phyloP scores from a whole-genome alignment of 2,888 invertebrate genomes.

The Drosophila macrothrix region DNA sequence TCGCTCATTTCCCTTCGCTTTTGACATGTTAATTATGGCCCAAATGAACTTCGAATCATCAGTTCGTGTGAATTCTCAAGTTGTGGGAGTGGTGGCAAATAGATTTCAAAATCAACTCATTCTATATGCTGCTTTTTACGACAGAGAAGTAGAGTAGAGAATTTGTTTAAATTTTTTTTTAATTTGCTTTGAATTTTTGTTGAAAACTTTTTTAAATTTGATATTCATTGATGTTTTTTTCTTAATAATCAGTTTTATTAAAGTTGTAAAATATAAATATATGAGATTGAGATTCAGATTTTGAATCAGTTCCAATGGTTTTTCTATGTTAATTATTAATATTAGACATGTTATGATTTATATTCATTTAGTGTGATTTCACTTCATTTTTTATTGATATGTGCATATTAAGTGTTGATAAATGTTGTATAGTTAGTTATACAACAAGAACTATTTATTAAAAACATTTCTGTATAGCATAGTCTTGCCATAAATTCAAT shows the following conservation, averaged over 20 bases:
- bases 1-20: not conserved
- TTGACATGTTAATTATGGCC: slow-evolving; percentile 55
- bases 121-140: too few relatives aligned
- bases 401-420: not conserved
- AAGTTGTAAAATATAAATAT: not conserved
- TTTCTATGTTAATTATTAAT: not conserved
- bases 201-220: not conserved
- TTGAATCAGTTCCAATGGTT: not conserved
- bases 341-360: not conserved
- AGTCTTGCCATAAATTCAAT: not conserved
- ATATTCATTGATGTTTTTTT: too few relatives aligned
- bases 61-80: slow-evolving; percentile 39
- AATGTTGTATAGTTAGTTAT: too few relatives aligned
- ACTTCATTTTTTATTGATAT: not conserved
- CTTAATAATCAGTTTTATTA: not conserved
- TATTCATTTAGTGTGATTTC: not conserved
- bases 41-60: slow-evolving; percentile 27
- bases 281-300: not conserved
- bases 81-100: slow-evolving; percentile 6
- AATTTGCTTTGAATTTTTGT: not conserved
- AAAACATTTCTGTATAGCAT: not conserved
- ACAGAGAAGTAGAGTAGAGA: not conserved
- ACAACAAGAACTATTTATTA: not conserved
- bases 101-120: slow-evolving; percentile 1
- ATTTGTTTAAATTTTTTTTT: not conserved